Evolutionary conservation across 1,140 invertebrate species (phyloP).

Genomic region (Heliconius hewitsoni): DNA sequence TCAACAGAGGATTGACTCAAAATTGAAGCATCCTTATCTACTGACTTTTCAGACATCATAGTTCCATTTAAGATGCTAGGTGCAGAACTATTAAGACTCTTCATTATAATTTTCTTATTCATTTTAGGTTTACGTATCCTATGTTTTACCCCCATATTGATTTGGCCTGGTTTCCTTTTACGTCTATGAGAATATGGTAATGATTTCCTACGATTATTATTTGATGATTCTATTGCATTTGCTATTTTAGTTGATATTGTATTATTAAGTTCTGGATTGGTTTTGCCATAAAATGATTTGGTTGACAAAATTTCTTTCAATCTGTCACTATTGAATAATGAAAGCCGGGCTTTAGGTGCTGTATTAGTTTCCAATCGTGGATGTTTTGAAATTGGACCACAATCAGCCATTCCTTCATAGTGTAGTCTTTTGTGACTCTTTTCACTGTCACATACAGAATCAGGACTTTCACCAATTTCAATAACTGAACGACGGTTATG

Average conservation of each 20-base stretch:
- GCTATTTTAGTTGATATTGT: constrained; percentile 65
- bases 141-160: constrained; percentile 82
- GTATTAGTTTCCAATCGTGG: constrained; percentile 56
- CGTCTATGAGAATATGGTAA: constrained; percentile 56
- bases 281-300: constrained; percentile 82
- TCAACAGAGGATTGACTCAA: constrained; percentile 46
- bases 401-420: constrained; percentile 60
- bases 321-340: constrained; percentile 70
- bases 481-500: constrained; percentile 60
- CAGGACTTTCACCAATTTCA: constrained; percentile 69
- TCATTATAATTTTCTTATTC: constrained; percentile 51
- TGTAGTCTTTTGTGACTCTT: constrained; percentile 68
- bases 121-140: constrained; percentile 82
- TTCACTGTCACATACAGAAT: constrained; percentile 60
- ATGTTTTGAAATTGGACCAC: constrained; percentile 60
- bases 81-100: constrained; percentile 25
- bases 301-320: constrained; percentile 76
- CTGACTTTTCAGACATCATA: constrained; percentile 46
- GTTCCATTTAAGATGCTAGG: constrained; percentile 47
- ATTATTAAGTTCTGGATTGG: constrained; percentile 67
- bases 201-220: constrained; percentile 44
- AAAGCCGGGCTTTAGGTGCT: constrained; percentile 71
- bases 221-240: constrained; percentile 59
- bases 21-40: constrained; percentile 52
- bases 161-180: constrained; percentile 75